A percentile compares a stretch with the other conserved stretches of the same genome.
These are phyloP conservation scores for Hippolais icterina DNA, from an alignment of 2,113 vertebrate genomes.

Conservation along the genomic window DNA sequence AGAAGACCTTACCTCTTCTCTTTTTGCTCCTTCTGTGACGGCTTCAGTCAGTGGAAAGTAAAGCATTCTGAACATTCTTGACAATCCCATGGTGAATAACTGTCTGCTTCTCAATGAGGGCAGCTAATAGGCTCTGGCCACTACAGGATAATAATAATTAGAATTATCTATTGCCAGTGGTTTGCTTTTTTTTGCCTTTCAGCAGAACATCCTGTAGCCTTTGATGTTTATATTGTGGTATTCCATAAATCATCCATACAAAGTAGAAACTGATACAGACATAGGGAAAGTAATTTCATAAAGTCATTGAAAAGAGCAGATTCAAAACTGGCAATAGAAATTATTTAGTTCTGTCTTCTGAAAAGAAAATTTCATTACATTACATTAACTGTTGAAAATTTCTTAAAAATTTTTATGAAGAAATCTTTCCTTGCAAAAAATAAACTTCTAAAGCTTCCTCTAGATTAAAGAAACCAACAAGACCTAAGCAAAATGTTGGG, in stretches of 20 bases:
- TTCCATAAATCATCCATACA: accelerated
- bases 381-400: background rate
- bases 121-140: background rate
- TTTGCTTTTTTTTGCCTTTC: background rate
- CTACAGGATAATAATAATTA: background rate
- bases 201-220: background rate
- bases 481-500: background rate
- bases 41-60: background rate
- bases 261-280: background rate
- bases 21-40: background rate
- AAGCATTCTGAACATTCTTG: background rate
- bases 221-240: background rate
- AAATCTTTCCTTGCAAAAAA: background rate
- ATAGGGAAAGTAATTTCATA: background rate
- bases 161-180: background rate
- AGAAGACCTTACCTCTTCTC: background rate
- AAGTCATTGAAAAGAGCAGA: background rate
- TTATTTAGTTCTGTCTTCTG: background rate
- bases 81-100: background rate
- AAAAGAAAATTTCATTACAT: background rate
- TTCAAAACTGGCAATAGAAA: background rate
- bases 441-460: background rate
- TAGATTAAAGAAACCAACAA: background rate
- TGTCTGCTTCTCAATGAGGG: background rate
- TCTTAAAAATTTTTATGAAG: background rate